Base-by-base conservation (phyloP, 35 echinoderm and acorn worm genomes). In the Strongylocentrotus purpuratus region DNA sequence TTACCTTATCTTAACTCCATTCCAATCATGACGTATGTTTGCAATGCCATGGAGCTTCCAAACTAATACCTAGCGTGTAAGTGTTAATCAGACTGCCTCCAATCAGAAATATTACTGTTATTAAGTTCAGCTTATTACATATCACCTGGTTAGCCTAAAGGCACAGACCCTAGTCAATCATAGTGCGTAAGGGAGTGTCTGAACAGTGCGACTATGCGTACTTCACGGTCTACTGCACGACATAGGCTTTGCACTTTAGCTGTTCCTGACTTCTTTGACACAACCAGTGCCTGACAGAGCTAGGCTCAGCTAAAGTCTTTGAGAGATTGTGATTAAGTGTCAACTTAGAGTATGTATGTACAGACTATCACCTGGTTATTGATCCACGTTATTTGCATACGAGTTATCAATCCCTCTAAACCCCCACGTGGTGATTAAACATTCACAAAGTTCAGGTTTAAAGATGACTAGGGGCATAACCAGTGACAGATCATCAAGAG, bases 401-500 rank as follows among this genome's bases (percentile, higher is more conserved):
- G 20, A 28, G 65, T 78, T 78, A 78, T 78, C 25, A 78, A 78
- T 78, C 65, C 8, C 0, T 78, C 7, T 59, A 59, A 59, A 5
- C 52, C 52, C 65, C 65, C 65, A 78, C 65, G 65, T 78, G 65
- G 20, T 28, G 65, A 78, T 78, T 55, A 78, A 78, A 78, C 28
- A 78, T 78, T 78, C 65, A 78, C 65, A 78, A 78, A 78, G 65
- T 78, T 78, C 65, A 78, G 20, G 65, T 78, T 78, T 78, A 78
- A 3, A 28, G 22, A 28, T 78, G 5, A 28, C 28, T 25, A n/a
- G 65, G 65, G 65, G 65, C 65, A 78, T n/a, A n/a, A 8, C 28
- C 20, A 7, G 65, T 22, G 20, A n/a, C 22, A 78, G 22, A 78
- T 78, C 65, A 78, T 78, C 65, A 4, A 9, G 20, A 78, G 65